Evolutionary conservation across 2,113 vertebrate species (phyloP), one percentile per base, ranked within the genome.

Genomic region (Epinephelus cyanopodus): DNA sequence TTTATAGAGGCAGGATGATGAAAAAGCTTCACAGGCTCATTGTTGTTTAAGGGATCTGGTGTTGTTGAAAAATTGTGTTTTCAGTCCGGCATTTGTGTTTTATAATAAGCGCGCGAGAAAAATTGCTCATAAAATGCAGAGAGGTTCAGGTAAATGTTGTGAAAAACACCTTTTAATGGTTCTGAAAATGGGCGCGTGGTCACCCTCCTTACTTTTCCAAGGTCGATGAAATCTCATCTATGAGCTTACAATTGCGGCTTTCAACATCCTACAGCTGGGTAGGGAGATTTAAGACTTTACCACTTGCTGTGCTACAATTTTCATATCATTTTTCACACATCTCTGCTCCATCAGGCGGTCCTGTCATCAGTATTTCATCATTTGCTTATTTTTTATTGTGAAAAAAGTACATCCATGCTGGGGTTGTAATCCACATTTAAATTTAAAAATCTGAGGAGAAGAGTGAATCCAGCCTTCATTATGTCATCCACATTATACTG

Each of bases 361-460:
- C 74, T 77, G 67, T 82, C 74, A 77, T 74, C 64, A 77, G 62
- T 19, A 33, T 84, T 87, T 81, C 69, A 79, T 88, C 84, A 83
- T 87, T 84, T 52, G 90, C 65, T 89, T 88, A 81, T 84, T 78
- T 83, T 58, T 83, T 90, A 72, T 58, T 78, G n/a, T 74, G 53
- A n/a, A 62, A 82, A 84, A 76, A 67, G 74, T 69, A 73, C 13
- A 47, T 9, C 27, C 23, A 62, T 21, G 50, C 54, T 9, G 53
- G 42, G 17, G 61, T 21, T 47, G 7, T 54, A 63, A 65, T 76
- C 58, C 18, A 18, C 8, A n/a, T 63, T 79, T 89, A 69, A 85
- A 83, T 89, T 85, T 87, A 77, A 79, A 86, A 74, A 62, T 82
- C 67, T 64, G 81, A 54, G 67, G 64, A 62, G 62, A 84, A 19